phyloP scores from a whole-genome alignment of 35 echinoderm and acorn worm genomes.

The Apostichopus parvimensis region DNA sequence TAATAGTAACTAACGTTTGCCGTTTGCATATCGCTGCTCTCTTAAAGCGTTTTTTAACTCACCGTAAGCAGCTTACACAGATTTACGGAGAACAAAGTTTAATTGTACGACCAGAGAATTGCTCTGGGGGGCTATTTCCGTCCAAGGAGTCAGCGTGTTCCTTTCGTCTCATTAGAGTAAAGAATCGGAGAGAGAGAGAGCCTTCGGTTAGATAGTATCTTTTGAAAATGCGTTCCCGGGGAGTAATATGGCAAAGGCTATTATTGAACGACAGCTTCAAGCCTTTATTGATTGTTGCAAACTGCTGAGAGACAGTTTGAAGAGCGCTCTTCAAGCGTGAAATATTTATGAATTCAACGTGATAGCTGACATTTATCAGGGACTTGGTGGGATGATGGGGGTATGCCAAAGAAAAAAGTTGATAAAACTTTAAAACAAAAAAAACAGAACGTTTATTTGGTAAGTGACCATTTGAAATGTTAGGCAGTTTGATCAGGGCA shows the following conservation, averaged over 20 bases:
- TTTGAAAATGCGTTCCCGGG: neutral
- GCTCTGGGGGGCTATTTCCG: conserved; percentile 49
- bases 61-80: conserved; percentile 5
- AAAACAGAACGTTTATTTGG: neutral
- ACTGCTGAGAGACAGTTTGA: conserved; percentile 56
- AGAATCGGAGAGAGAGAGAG: conserved; percentile 7
- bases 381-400: neutral
- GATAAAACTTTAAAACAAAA: neutral
- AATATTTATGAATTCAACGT: conserved; percentile 60
- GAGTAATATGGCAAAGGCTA: conserved; percentile 50
- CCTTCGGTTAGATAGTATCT: conserved; percentile 39
- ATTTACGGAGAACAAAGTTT: conserved; percentile 6
- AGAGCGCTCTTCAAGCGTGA: conserved; percentile 48
- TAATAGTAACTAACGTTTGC: neutral
- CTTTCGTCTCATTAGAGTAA: conserved; percentile 16
- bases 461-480: too few species aligned
- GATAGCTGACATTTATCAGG: conserved; percentile 42
- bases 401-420: conserved; percentile 6
- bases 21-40: conserved; percentile 6
- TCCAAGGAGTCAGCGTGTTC: conserved; percentile 39
- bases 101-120: conserved; percentile 36
- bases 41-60: neutral
- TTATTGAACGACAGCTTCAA: conserved; percentile 52
- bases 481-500: too few species aligned
- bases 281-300: conserved; percentile 55